These are phyloP conservation scores for Pelecanus crispus DNA, from an alignment of 2,113 vertebrate genomes.

Conservation along the genomic window DNA sequence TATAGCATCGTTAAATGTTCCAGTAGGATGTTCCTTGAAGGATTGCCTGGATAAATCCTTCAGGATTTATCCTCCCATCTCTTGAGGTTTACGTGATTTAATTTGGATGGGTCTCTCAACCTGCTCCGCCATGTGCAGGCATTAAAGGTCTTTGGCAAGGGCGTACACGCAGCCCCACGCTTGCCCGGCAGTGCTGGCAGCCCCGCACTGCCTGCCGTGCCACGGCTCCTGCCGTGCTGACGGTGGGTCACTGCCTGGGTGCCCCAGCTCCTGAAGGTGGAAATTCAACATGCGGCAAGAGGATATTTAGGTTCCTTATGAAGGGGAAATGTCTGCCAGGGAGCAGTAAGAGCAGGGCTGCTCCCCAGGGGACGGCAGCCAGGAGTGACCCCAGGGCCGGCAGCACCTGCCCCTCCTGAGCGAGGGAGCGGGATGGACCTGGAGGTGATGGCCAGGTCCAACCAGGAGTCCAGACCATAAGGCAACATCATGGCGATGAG, in stretches of 20 bases:
- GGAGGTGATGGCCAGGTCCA: no score
- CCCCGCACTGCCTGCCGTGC: accelerated
- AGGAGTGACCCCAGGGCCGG: accelerated
- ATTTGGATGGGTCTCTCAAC: neutral
- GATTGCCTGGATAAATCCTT: no score
- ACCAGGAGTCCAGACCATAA: neutral
- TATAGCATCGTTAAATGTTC: neutral
- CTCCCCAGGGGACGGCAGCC: neutral
- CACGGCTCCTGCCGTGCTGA: neutral
- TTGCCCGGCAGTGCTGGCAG: neutral
- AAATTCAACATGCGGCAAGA: neutral
- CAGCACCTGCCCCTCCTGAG: neutral
- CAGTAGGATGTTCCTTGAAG: neutral
- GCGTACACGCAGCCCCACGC: accelerated
- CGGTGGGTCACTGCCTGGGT: no score
- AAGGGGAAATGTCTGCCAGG: neutral
- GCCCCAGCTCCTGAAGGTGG: neutral
- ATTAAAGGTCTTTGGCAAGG: neutral
- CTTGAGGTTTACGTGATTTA: neutral
- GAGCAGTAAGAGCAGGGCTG: neutral
- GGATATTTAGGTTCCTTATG: neutral
- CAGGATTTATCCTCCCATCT: neutral
- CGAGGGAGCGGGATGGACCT: neutral
- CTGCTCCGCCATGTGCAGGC: accelerated
- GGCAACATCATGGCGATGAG: neutral